These are phyloP conservation scores for Coelinius sp. DNA, from an alignment of 2,888 invertebrate species.

Conservation along the genomic window DNA sequence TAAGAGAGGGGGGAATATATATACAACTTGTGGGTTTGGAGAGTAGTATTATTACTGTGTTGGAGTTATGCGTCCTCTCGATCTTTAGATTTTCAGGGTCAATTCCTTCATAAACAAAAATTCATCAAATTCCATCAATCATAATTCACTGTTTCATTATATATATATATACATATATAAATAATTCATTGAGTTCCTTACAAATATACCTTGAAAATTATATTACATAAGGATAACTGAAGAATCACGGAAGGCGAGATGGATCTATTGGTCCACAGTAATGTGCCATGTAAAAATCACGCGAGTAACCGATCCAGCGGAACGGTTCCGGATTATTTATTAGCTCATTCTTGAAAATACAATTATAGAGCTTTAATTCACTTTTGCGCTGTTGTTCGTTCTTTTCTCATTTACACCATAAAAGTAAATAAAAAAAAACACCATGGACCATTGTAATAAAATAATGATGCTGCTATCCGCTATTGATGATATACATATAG, in stretches of 20 bases:
- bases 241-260: not conserved
- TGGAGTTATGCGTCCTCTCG: conserved; percentile 48
- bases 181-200: not conserved
- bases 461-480: too few relatives aligned
- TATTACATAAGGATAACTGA: conserved; percentile 30
- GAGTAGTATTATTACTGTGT: conserved; percentile 13
- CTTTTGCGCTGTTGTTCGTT: not conserved
- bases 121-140: not conserved
- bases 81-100: conserved; percentile 58
- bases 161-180: not conserved
- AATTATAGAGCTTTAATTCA: too few relatives aligned
- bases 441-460: not conserved
- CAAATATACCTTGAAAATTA: conserved; percentile 24
- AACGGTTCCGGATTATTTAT: conserved; percentile 13
- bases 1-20: conserved; percentile 45
- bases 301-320: conserved; percentile 12
- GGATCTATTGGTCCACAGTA: conserved; percentile 28
- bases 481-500: too few relatives aligned
- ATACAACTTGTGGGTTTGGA: conserved; percentile 6
- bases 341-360: not conserved
- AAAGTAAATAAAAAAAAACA: not conserved
- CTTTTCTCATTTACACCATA: conserved; percentile 24
- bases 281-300: conserved; percentile 19
- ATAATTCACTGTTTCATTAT: too few relatives aligned
- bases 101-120: not conserved